phyloP scores from a whole-genome alignment of 2,797 vertebrate genomes.

The Cryptoprocta ferox region DNA sequence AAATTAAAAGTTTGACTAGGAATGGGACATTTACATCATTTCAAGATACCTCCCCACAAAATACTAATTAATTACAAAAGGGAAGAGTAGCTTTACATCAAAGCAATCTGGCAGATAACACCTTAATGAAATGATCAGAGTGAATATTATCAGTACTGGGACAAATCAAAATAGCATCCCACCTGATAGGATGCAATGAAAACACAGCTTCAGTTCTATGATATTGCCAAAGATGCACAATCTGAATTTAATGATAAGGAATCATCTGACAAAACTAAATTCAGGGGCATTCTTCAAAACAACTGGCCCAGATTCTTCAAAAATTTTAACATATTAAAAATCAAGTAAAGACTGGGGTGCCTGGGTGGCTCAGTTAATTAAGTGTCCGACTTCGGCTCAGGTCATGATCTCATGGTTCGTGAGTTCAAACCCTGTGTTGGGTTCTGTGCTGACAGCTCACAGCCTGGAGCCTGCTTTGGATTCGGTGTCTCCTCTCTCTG shows the following conservation, averaged over 20 bases:
- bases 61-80: neutral
- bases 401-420: too few relatives aligned
- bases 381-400: too few relatives aligned
- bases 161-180: neutral
- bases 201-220: neutral
- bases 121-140: neutral
- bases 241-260: neutral
- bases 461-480: too few relatives aligned
- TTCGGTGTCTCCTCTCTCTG: too few relatives aligned
- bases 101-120: neutral
- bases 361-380: too few relatives aligned
- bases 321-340: neutral
- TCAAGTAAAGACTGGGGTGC: neutral
- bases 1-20: neutral
- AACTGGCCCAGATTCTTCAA: neutral
- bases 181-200: neutral
- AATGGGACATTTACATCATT: neutral
- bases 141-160: neutral
- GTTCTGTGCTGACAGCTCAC: too few relatives aligned
- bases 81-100: neutral
- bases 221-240: neutral
- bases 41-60: constrained; percentile 3
- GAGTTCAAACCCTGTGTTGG: too few relatives aligned
- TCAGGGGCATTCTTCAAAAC: neutral
- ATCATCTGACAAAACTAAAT: neutral